These are phyloP conservation scores for Sinocyclocheilus anophthalmus DNA, from an alignment of 2,113 vertebrate species.

Conservation along the genomic window DNA sequence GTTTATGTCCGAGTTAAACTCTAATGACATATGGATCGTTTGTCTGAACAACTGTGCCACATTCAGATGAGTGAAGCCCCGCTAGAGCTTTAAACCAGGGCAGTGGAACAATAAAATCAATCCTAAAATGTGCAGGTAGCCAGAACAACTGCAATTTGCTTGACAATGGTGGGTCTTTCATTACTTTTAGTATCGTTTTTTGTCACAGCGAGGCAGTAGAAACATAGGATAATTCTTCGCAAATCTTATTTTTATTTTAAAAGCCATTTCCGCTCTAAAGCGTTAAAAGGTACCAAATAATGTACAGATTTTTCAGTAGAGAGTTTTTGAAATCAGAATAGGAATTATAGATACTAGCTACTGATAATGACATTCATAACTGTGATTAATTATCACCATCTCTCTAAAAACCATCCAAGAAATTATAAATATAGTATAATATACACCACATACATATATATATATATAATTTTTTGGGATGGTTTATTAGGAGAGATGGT, in stretches of 20 bases:
- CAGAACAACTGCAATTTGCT: neutral
- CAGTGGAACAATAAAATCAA: neutral
- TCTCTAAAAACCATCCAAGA: neutral
- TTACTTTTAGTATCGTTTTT: neutral
- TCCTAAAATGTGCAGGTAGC: neutral
- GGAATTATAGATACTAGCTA: neutral
- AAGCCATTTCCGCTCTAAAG: neutral
- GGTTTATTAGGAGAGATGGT: no score
- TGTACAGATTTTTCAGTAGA: neutral
- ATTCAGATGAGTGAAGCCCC: neutral
- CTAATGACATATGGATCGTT: neutral
- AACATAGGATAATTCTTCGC: neutral
- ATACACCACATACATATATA: no score
- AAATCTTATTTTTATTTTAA: neutral
- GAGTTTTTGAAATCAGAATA: neutral
- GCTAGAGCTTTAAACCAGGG: neutral
- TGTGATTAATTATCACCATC: neutral
- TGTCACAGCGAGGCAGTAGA: conserved; percentile 3
- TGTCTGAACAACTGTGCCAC: neutral
- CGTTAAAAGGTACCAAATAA: neutral
- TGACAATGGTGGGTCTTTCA: neutral
- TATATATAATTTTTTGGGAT: no score
- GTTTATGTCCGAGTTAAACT: neutral
- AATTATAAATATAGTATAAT: no score
- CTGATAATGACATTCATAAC: neutral